Conservation (phyloP, 1,140 invertebrate species). For the Orchestia grillus region DNA sequence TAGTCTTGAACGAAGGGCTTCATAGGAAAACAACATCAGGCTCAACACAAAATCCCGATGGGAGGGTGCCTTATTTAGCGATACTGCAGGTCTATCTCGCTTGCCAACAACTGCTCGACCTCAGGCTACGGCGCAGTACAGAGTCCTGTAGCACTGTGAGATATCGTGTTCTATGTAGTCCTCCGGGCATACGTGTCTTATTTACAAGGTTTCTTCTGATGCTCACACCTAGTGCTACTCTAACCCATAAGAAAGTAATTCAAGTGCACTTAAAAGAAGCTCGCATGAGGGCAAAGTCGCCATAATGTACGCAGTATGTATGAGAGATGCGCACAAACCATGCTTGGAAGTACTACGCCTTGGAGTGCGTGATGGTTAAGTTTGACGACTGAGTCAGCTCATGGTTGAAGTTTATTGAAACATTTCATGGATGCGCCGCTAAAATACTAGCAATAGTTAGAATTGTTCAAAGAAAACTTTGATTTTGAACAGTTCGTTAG, state of each 20-base stretch:
- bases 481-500: background rate
- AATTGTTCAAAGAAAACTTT: background rate
- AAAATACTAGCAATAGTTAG: background rate
- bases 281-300: background rate
- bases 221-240: background rate
- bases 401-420: background rate
- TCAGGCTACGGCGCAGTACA: background rate
- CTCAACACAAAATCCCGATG: background rate
- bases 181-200: background rate
- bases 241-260: background rate
- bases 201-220: background rate
- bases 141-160: background rate
- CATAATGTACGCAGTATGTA: background rate
- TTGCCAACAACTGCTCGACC: background rate
- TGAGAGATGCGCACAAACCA: background rate
- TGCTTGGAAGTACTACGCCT: background rate
- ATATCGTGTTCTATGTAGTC: background rate
- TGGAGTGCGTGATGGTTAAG: background rate
- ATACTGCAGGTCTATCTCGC: background rate
- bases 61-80: background rate
- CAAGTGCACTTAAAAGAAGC: background rate
- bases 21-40: background rate
- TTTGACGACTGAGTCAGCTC: background rate
- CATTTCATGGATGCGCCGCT: background rate
- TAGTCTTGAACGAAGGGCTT: background rate